These are phyloP conservation scores for Meles meles DNA, from an alignment of 2,113 vertebrate species.

Conservation along the genomic window DNA sequence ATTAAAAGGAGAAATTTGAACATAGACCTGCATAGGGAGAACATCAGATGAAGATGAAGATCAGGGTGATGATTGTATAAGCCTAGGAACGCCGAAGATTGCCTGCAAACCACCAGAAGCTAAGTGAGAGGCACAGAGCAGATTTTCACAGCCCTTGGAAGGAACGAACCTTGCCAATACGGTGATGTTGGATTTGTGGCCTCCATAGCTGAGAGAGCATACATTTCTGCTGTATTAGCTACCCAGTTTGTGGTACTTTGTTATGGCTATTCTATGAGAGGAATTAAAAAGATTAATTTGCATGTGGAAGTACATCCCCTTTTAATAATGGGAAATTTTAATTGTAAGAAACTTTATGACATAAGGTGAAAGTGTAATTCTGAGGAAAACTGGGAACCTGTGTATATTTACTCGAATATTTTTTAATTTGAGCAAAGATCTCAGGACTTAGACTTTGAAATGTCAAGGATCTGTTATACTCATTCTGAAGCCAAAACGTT, in stretches of 20 bases:
- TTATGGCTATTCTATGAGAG: not conserved
- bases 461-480: not conserved
- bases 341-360: not conserved
- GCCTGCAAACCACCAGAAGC: not conserved
- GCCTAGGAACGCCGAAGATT: not conserved
- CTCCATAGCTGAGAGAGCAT: not conserved
- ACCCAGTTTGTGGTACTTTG: not conserved
- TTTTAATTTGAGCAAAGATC: not conserved
- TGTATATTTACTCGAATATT: not conserved
- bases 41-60: not conserved
- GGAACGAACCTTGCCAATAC: not conserved
- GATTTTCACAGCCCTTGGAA: not conserved
- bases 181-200: not conserved
- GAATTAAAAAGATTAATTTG: not conserved
- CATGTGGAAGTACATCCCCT: not conserved
- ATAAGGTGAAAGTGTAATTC: not conserved
- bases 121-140: not conserved
- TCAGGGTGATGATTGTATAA: not conserved
- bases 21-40: not conserved
- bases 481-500: constrained; percentile 57
- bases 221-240: not conserved
- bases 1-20: not conserved
- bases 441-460: not conserved
- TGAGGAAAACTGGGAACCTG: not conserved
- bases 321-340: too few relatives aligned